These are phyloP conservation scores for Ceratotherium simum DNA, from an alignment of 2,113 vertebrate species.

Conservation along the genomic window DNA sequence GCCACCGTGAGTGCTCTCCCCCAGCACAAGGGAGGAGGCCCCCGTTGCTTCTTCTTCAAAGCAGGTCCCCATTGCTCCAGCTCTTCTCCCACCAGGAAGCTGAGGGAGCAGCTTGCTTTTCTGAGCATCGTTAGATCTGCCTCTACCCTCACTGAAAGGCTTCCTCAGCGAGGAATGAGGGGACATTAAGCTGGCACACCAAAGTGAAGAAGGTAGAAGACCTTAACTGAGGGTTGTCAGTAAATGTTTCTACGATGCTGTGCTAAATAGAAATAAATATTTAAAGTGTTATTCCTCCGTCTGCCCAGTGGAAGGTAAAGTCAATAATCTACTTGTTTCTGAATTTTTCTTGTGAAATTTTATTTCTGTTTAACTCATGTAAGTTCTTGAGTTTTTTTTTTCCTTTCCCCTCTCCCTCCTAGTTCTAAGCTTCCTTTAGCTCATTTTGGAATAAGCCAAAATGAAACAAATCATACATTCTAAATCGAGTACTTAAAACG, in stretches of 20 bases:
- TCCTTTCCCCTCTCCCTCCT: background rate
- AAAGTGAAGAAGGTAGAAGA: background rate
- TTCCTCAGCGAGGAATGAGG: background rate
- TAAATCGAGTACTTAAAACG: slow-evolving; percentile 64
- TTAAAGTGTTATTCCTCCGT: background rate
- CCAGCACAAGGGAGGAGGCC: fast-evolving
- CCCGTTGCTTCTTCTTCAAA: background rate
- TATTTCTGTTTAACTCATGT: slow-evolving; percentile 48
- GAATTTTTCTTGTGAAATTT: background rate
- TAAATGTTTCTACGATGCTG: background rate
- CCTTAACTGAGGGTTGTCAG: background rate
- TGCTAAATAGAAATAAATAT: background rate
- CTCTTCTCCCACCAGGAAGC: background rate
- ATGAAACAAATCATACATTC: slow-evolving; percentile 71
- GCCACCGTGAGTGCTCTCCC: fast-evolving
- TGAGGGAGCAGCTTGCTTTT: background rate
- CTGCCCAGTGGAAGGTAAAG: background rate
- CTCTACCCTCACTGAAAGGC: background rate
- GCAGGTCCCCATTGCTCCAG: fast-evolving
- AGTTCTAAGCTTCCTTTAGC: slow-evolving; percentile 67
- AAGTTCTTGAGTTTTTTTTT: background rate
- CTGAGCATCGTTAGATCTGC: background rate
- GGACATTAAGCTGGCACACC: background rate
- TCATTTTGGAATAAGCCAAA: slow-evolving; percentile 69
- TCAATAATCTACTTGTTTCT: background rate